Evolutionary conservation across 2,888 invertebrate genomes (phyloP).

Genomic region (Eilema depressum): DNA sequence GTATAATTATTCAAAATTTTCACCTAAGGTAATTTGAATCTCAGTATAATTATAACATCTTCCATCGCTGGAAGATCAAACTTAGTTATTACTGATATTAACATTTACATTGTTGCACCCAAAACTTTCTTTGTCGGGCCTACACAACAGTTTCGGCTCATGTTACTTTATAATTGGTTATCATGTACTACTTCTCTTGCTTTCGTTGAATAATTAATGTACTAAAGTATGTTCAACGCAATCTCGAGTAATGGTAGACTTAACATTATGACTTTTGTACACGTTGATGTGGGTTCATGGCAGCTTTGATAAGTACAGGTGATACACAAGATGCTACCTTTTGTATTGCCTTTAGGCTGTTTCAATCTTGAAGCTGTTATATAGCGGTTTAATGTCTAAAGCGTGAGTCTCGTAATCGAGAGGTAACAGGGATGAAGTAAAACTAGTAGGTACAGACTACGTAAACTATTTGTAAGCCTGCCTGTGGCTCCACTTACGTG

Average conservation of each 20-base stretch:
- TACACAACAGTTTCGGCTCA: constrained; percentile 28
- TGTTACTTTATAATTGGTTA: constrained; percentile 45
- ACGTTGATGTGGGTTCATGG: background rate
- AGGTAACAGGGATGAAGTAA: background rate
- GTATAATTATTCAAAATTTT: background rate
- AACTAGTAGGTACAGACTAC: background rate
- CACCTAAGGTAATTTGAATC: background rate
- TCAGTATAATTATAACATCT: background rate
- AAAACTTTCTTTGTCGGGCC: constrained; percentile 36
- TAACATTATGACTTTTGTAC: background rate
- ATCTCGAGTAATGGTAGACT: background rate
- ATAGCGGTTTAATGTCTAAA: background rate
- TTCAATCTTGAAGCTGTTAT: background rate
- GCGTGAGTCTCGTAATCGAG: background rate
- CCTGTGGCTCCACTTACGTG: too few relatives aligned
- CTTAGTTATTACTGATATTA: constrained; percentile 22
- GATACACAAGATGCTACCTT: background rate
- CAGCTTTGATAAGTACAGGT: background rate
- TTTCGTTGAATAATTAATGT: constrained; percentile 14
- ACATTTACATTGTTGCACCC: constrained; percentile 21
- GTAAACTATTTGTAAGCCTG: background rate
- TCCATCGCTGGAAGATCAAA: background rate
- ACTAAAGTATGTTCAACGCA: background rate
- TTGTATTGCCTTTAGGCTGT: constrained; percentile 4
- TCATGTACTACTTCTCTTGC: constrained; percentile 14